Conservation (phyloP, 2,888 invertebrate species). For the Nemotelus pantherinus region DNA sequence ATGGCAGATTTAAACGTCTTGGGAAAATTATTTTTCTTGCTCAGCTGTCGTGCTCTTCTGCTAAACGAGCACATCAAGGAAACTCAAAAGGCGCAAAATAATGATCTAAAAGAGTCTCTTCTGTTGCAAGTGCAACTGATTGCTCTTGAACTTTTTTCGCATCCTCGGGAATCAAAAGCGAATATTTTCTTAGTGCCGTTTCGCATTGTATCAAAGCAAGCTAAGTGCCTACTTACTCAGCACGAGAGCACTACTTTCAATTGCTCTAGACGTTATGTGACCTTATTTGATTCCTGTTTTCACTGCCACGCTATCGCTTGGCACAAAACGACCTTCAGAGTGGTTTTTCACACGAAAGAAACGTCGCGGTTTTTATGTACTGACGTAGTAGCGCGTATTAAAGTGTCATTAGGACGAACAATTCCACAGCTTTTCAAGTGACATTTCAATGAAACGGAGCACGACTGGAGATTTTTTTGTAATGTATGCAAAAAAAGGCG, state of each 20-base stretch:
- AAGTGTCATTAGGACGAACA: constrained; percentile 16
- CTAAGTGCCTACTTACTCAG: constrained; percentile 23
- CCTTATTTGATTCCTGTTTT: constrained; percentile 34
- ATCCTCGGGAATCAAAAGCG: not conserved
- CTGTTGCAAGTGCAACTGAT: not conserved
- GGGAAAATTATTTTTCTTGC: too few relatives aligned
- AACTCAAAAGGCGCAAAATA: not conserved
- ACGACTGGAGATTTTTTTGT: not conserved
- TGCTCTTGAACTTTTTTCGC: constrained; percentile 26
- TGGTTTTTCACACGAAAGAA: not conserved
- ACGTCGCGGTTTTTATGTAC: not conserved
- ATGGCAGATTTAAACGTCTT: too few relatives aligned
- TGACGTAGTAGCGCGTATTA: not conserved
- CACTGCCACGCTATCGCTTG: not conserved
- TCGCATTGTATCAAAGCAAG: constrained; percentile 11
- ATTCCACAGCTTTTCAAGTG: constrained; percentile 8
- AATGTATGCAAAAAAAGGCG: not conserved
- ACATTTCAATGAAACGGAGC: constrained; percentile 13
- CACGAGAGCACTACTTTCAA: constrained; percentile 21
- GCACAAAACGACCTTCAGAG: constrained; percentile 2
- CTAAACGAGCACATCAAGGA: too few relatives aligned
- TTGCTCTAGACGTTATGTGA: constrained; percentile 27
- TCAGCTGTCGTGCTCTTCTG: too few relatives aligned
- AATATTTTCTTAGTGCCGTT: not conserved
- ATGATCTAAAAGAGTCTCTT: not conserved